Evolutionary conservation across 2,113 vertebrate genomes (phyloP).

Genomic region (Tautogolabrus adspersus): DNA sequence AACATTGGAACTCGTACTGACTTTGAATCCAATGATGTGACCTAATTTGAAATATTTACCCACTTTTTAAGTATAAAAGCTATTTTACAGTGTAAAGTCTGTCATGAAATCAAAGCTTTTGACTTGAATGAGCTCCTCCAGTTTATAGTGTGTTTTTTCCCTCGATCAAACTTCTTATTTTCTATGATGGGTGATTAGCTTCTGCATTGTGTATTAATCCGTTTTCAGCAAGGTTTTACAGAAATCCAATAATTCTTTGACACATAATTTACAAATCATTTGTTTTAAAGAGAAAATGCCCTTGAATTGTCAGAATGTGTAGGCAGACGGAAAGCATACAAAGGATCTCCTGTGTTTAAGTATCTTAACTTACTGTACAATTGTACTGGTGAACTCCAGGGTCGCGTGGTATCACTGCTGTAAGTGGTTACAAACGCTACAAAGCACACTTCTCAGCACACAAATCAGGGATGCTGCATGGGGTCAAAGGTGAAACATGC

Average conservation of each 20-base stretch:
- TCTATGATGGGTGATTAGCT: neutral
- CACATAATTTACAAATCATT: no score
- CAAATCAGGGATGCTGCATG: neutral
- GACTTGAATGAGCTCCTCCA: neutral
- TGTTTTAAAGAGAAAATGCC: no score
- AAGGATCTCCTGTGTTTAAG: neutral
- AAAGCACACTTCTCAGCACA: neutral
- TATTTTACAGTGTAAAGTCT: neutral
- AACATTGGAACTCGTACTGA: neutral
- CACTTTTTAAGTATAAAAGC: neutral
- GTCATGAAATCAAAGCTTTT: neutral
- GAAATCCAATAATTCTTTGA: no score
- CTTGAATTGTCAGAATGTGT: neutral
- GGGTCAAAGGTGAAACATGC: neutral
- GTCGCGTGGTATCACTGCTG: neutral
- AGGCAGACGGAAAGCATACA: no score
- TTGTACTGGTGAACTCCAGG: neutral
- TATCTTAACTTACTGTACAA: neutral
- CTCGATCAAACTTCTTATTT: neutral
- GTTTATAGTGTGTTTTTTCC: neutral
- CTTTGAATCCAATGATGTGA: neutral
- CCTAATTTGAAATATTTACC: neutral
- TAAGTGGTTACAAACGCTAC: neutral
- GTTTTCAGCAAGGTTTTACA: neutral
- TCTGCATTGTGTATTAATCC: neutral